phyloP scores from a whole-genome alignment of 1,140 invertebrate species.

The Brachionus calyciflorus region DNA sequence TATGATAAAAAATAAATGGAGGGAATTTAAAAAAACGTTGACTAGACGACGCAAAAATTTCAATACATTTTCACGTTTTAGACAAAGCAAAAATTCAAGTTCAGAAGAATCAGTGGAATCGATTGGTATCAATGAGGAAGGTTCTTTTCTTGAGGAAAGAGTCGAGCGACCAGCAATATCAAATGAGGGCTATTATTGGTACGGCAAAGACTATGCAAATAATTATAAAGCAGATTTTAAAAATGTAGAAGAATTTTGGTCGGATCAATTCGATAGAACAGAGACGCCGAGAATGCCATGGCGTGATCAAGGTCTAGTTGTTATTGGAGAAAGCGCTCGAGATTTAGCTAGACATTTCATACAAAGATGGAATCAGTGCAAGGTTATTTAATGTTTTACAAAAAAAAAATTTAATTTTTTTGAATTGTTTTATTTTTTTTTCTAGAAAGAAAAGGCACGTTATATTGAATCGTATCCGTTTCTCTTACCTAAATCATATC shows the following conservation, averaged over 20 bases:
- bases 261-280: constrained; percentile 66
- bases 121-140: not conserved
- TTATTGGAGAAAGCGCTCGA: constrained; percentile 77
- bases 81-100: not conserved
- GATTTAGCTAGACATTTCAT: constrained; percentile 95
- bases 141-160: not conserved
- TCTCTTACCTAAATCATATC: constrained; percentile 75
- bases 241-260: constrained; percentile 76
- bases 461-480: constrained; percentile 37
- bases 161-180: not conserved
- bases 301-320: constrained; percentile 85
- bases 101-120: not conserved
- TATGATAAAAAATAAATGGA: not conserved
- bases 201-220: constrained; percentile 95
- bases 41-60: not conserved
- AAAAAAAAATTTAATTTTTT: not conserved
- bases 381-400: not conserved
- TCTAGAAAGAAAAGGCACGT: constrained; percentile 1
- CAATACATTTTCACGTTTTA: not conserved
- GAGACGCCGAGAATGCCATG: constrained; percentile 92
- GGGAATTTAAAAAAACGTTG: not conserved
- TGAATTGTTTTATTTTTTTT: not conserved
- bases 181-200: constrained; percentile 66
- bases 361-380: constrained; percentile 84
- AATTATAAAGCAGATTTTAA: constrained; percentile 95